Evolutionary conservation across 1,140 invertebrate species (phyloP), one percentile per base, ranked within the genome.

Genomic region (Drosophila fuyamai): DNA sequence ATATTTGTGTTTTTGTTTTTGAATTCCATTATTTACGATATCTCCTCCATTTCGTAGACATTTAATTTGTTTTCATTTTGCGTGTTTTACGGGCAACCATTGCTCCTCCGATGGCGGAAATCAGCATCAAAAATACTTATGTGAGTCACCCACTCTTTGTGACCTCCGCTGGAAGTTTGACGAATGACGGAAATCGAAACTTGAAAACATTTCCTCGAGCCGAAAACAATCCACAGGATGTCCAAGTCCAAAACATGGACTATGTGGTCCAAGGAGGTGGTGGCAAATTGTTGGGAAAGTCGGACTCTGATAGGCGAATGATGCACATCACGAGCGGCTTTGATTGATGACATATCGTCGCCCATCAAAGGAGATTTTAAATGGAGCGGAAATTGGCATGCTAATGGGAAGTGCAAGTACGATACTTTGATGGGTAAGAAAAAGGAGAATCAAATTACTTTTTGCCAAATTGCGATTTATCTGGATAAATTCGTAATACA

Each of bases 1-100:
- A 68, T 58, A 58, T 76, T 62, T 71, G 43, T 44, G 54, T 53
- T 73, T 70, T 79, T 86, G 60, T 65, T 81, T 72, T 35, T 65
- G 59, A 75, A 81, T 81, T 73, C 61, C 66, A 58, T 53, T 72
- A 50, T 56, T 61, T 71, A 41, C 56, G 63, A 63, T 71, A 67
- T 62, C 61, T 71, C 54, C 43, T 47, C 47, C 50, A 59, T 76
- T 85, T 47, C 55, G 62, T 41, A 73, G 59, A 68, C 73, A 44
- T 79, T 82, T 72, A 60, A 85, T 75, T 88, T 82, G 70, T 76
- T 86, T 72, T 59, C 54, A 35, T 72, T 32, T 66, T 56, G 13
- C 32, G 51, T 50, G 48, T 57, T 76, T 77, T 76, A 76, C 58
- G 73, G 18, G 5, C 43, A 63, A 51, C 8, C 18, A 44, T 50